These are phyloP conservation scores for Eucriotettix oculatus DNA, from an alignment of 2,888 invertebrate genomes.

Conservation along the genomic window DNA sequence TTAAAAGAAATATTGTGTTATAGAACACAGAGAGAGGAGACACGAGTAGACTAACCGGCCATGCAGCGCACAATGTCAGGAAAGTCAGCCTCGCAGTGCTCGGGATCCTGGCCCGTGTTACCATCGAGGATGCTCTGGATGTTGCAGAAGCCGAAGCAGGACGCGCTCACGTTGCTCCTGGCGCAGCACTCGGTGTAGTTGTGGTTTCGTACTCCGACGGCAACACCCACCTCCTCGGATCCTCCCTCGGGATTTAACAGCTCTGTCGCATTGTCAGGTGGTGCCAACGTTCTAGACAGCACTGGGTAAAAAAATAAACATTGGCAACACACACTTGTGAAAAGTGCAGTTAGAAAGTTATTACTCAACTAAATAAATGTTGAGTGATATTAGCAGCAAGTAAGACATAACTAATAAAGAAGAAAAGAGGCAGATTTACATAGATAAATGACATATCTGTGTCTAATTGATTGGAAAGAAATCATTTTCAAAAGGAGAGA, in stretches of 20 bases:
- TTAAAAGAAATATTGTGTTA: neutral
- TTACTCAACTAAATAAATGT: too few relatives aligned
- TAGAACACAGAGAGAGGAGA: neutral
- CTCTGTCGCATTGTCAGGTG: slow-evolving; percentile 36
- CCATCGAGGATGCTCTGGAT: slow-evolving; percentile 61
- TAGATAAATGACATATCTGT: too few relatives aligned
- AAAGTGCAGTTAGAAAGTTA: too few relatives aligned
- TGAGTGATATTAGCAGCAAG: too few relatives aligned
- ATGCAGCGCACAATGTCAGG: slow-evolving; percentile 50
- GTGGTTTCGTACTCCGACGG: slow-evolving; percentile 29
- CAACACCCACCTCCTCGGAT: slow-evolving; percentile 6
- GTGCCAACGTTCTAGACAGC: slow-evolving; percentile 41
- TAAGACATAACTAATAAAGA: too few relatives aligned
- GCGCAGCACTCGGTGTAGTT: slow-evolving; percentile 72
- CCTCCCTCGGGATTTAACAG: slow-evolving; percentile 16
- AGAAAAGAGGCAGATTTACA: too few relatives aligned
- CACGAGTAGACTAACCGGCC: slow-evolving; percentile 23
- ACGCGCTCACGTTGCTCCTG: slow-evolving; percentile 45
- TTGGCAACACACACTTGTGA: neutral
- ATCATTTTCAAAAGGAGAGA: too few relatives aligned
- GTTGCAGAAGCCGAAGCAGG: slow-evolving; percentile 68
- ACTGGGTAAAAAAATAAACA: slow-evolving; percentile 25
- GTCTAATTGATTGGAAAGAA: too few relatives aligned
- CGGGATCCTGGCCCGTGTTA: slow-evolving; percentile 61
- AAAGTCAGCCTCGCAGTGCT: slow-evolving; percentile 64